A percentile compares a stretch with the other conserved stretches of the same genome.
Conservation (phyloP, 1,140 invertebrate species). For the Pentalonia nigronervosa region DNA sequence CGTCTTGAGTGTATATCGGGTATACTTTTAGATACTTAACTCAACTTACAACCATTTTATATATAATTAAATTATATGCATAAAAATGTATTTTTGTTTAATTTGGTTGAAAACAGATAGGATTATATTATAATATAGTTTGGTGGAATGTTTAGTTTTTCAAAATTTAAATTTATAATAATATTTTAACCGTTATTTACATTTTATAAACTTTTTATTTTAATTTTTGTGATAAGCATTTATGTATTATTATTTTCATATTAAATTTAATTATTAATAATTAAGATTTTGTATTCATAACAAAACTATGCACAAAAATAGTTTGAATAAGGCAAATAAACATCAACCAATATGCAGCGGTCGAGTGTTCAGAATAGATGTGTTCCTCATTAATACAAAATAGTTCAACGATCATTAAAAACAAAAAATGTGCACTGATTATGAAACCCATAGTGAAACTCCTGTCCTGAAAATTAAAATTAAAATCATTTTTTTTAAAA, state of each 20-base stretch:
- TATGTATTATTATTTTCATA: not conserved
- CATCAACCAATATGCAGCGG: not conserved
- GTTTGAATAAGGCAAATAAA: not conserved
- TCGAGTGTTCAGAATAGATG: not conserved
- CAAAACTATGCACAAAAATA: not conserved
- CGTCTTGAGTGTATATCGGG: not conserved
- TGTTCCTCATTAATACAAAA: not conserved
- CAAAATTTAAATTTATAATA: not conserved
- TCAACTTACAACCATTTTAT: not conserved
- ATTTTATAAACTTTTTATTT: not conserved
- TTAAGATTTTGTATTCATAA: not conserved
- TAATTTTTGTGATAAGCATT: not conserved
- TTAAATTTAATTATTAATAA: not conserved
- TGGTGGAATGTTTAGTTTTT: not conserved
- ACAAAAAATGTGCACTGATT: slow-evolving; percentile 14
- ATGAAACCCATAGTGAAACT: not conserved
- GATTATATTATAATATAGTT: not conserved
- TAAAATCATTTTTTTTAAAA: not conserved
- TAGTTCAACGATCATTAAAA: not conserved
- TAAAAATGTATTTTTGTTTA: not conserved
- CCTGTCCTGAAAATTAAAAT: not conserved
- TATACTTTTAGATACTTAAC: not conserved
- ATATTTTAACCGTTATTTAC: not conserved
- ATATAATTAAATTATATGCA: too few species aligned
- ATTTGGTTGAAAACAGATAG: not conserved